Base-by-base conservation (phyloP, 1,140 invertebrate genomes). In the Amyelois transitella region DNA sequence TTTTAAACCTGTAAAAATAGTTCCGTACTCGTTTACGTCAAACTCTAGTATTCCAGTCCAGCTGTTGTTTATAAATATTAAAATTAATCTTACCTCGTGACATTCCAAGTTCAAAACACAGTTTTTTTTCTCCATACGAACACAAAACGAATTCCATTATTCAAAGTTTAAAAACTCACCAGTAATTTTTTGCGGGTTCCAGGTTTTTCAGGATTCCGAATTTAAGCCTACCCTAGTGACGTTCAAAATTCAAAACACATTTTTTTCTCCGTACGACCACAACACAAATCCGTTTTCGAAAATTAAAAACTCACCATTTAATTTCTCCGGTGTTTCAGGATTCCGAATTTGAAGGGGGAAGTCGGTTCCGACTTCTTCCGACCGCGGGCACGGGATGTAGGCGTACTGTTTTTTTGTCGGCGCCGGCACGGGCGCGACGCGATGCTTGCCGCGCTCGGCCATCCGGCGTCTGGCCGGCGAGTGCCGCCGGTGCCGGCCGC, bases 371-470 rank as follows among this genome's bases (percentile, higher is more conserved):
- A 91, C 87, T 69, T 91, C 90, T 68, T 91, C 90, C 8, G 89
- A 90, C 44, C 90, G 66, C 28, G 90, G 90, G 69, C 90, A 91
- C 32, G 90, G 89, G 24, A 88, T 72, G 67, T 91, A 91, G 60
- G 90, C 90, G 75, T 89, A 88, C 51, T 88, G 89, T 67, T 88
- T 88, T 56, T 89, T 88, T 51, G 86, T 87, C 54, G 86, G 89
- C 67, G 88, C 90, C 63, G 90, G 89, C 52, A 72, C 69, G 60
- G 84, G 81, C 81, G 81, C 81, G 75, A 87, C 81, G 74, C 84
- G 84, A 54, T 87, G 72, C 68, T 72, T 84, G 58, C 75, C 72
- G 65, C 84, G 84, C 62, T 87, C 84, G 71, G 84, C 84, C 84
- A 87, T 86, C 72, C 81, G 79, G 74, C 81, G 73, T 80, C 77